Evolutionary conservation across 2,797 vertebrate genomes (phyloP), one percentile per base, ranked within the genome.

Genomic region (Sylvia borin): DNA sequence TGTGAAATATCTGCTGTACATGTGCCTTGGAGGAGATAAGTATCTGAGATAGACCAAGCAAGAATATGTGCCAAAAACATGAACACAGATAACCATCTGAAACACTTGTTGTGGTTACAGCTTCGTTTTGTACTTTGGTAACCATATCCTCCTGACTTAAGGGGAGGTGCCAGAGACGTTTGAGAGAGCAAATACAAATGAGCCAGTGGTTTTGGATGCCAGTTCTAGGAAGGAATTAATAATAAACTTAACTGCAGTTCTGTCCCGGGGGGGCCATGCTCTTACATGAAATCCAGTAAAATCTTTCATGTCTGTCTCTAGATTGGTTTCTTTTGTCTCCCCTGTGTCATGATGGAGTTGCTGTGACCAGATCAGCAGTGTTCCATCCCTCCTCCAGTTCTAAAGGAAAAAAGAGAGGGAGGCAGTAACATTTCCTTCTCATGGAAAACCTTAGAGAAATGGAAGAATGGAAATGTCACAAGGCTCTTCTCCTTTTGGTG

Each of bases 361-460:
- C 24, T 84, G 4, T 51, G 70, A 78, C 51, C 43, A 57, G n/a
- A 73, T 73, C 40, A 79, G 32, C 32, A 32, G 86, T 91, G 25
- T 94, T 94, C 92, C 53, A 36, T 38, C 13, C 17, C 26, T 54
- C 29, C 29, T 91, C n/a, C 48, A n/a, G 19, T 42, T 88, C 21
- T 64, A 45, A 53, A 53, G 65, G 32, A 60, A 83, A 72, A 71
- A 90, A 55, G 16, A 75, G 62, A 60, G 36, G 32, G 64, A 65
- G 58, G 55, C 16, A 19, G 21, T 88, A 76, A 40, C 47, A 22
- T 72, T 88, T 91, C n/a, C 8, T 88, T 93, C 57, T 77, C 55
- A 34, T 83, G 89, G 84, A 94, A 94, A 95, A 68, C 54, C 38
- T 77, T 68, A 80, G 25, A 68, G 78, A 67, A 82, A 61, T 81